phyloP scores from a whole-genome alignment of 2,797 vertebrate species.

The Propithecus perrieri region DNA sequence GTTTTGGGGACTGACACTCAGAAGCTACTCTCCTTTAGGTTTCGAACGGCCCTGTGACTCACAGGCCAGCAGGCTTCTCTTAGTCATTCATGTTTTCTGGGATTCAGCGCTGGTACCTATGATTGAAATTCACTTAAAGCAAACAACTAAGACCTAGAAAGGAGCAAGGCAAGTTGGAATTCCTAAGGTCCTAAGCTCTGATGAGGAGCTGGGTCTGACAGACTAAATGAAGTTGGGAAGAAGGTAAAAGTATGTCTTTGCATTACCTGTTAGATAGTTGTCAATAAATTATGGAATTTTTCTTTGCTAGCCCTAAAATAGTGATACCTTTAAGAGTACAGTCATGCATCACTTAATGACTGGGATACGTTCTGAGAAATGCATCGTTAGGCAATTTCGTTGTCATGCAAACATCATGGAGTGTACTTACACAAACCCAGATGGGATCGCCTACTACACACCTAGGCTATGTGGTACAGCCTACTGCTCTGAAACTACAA shows the following conservation, averaged over 20 bases:
- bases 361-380: neutral
- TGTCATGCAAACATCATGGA: neutral
- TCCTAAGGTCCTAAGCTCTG: neutral
- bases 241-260: neutral
- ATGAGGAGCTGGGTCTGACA: neutral
- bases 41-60: conserved; percentile 8
- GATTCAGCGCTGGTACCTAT: neutral
- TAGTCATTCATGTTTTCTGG: conserved; percentile 12
- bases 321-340: neutral
- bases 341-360: neutral
- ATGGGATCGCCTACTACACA: neutral
- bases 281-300: neutral
- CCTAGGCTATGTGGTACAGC: neutral
- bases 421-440: neutral
- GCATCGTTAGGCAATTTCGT: neutral
- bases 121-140: neutral
- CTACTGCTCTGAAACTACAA: neutral
- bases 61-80: neutral
- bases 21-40: neutral
- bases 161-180: neutral
- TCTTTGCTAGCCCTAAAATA: neutral
- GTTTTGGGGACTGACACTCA: neutral
- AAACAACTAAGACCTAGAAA: neutral
- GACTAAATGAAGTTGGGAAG: neutral
- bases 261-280: neutral